Percentiles rank a stretch among this genome's conserved stretches.
These are phyloP conservation scores for Pipistrellus kuhlii DNA, from an alignment of 2,797 vertebrate genomes.

Conservation along the genomic window DNA sequence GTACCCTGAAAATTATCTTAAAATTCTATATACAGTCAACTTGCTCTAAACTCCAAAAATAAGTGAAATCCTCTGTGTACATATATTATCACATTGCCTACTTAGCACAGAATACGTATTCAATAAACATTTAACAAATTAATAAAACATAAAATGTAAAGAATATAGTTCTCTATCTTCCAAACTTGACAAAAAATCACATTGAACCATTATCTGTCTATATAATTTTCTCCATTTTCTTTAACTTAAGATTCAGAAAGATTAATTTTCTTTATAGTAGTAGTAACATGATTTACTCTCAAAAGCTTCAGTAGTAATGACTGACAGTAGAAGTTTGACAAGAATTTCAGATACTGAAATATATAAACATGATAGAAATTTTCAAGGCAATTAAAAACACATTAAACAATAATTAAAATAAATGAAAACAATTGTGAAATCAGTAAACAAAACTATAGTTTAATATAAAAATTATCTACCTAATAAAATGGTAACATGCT, in stretches of 20 bases:
- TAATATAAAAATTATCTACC: slow-evolving; percentile 22
- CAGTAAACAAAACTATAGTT: neutral
- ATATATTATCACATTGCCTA: neutral
- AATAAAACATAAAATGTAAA: neutral
- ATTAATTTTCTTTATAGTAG: neutral
- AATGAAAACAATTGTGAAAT: slow-evolving; percentile 21
- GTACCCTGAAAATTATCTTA: neutral
- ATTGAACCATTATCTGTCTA: neutral
- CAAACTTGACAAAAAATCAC: neutral
- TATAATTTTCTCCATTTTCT: neutral
- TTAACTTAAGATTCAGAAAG: neutral
- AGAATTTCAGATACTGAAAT: neutral
- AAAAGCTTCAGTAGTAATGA: neutral
- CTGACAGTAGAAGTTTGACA: neutral
- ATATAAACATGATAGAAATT: slow-evolving; percentile 26
- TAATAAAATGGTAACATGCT: too few relatives aligned
- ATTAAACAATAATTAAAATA: neutral
- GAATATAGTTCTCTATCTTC: neutral
- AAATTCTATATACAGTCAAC: neutral
- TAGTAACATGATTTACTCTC: neutral
- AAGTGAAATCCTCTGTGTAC: neutral
- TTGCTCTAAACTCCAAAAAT: neutral
- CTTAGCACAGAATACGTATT: neutral
- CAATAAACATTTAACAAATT: neutral
- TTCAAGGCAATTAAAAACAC: neutral